Base-by-base conservation (phyloP, 2,113 vertebrate genomes). In the Platysteira castanea region DNA sequence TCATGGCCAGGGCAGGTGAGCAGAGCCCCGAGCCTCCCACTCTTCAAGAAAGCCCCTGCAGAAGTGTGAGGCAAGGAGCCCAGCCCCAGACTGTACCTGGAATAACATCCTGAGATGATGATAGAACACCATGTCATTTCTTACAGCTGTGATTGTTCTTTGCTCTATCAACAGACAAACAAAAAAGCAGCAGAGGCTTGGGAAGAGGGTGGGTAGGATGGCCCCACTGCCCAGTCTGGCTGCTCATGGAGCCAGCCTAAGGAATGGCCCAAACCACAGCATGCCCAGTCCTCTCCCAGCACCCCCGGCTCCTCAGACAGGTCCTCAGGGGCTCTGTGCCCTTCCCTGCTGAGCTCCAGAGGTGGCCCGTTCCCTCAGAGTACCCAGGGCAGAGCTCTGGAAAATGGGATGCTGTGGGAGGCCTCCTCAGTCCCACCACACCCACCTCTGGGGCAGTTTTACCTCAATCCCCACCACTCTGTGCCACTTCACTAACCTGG, bases 141-240 rank as follows among this genome's bases (percentile, higher is more conserved):
- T 91, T 85, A 90, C 70, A 91, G 82, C 53, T 56, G 27, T n/a
- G 20, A 19, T n/a, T 35, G 17, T 41, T 59, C 74, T 64, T 80
- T 35, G 17, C 93, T 82, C 1, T 63, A 91, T 93, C 80, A 92
- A 93, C 64, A 94, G 82, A 91, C 53, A 95, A 91, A 91, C 41
- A 57, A 76, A 73, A 49, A 83, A 84, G 52, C 44, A 63, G 28
- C 46, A 23, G 57, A 44, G 84, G 56, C 37, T n/a, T 22, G 61
- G 54, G 35, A 84, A 75, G 42, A 24, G 35, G 64, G 73, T 67
- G 74, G 67, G 49, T 91, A 67, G 46, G 46, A 82, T 44, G 1
- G 0, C 33, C 50, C 56, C 15, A 2, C 27, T 86, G 82, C 89
- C 70, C 69, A 53, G 49, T 8, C 69, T 87, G 70, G 84, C 87